Percentiles rank a stretch among this genome's conserved stretches.
phyloP scores from a whole-genome alignment of 1,140 invertebrate species.

The Spodoptera litura region DNA sequence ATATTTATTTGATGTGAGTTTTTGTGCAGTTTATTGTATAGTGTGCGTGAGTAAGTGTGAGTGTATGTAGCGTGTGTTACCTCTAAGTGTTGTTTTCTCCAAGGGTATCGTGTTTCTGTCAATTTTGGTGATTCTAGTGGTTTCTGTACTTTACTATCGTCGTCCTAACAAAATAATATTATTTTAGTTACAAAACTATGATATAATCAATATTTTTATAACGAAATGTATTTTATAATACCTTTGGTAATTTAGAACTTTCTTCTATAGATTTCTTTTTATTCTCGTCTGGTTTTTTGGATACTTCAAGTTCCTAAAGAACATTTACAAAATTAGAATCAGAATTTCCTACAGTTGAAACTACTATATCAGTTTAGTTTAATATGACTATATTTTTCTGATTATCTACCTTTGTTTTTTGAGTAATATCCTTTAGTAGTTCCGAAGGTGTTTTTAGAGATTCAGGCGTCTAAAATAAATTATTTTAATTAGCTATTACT shows the following conservation, averaged over 20 bases:
- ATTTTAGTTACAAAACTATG: neutral
- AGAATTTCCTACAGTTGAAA: neutral
- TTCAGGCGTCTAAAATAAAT: neutral
- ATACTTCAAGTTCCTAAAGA: neutral
- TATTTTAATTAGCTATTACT: too few relatives aligned
- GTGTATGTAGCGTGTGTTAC: constrained; percentile 44
- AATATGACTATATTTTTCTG: neutral
- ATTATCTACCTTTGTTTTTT: constrained; percentile 35
- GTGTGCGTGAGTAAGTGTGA: constrained; percentile 27
- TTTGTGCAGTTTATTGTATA: constrained; percentile 12
- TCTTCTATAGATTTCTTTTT: neutral
- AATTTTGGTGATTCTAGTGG: constrained; percentile 53
- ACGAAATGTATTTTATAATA: neutral
- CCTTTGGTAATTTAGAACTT: neutral
- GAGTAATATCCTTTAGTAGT: neutral
- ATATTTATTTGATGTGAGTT: neutral
- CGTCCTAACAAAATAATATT: constrained; percentile 50
- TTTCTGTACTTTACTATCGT: constrained; percentile 54
- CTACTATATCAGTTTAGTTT: too few relatives aligned
- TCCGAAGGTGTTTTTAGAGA: neutral
- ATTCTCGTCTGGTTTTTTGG: neutral
- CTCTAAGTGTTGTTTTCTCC: constrained; percentile 62
- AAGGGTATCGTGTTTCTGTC: constrained; percentile 61
- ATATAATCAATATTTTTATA: neutral
- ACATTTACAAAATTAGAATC: neutral